Conservation (phyloP, 2,888 invertebrate genomes). For the Shargacucullia verbasci region DNA sequence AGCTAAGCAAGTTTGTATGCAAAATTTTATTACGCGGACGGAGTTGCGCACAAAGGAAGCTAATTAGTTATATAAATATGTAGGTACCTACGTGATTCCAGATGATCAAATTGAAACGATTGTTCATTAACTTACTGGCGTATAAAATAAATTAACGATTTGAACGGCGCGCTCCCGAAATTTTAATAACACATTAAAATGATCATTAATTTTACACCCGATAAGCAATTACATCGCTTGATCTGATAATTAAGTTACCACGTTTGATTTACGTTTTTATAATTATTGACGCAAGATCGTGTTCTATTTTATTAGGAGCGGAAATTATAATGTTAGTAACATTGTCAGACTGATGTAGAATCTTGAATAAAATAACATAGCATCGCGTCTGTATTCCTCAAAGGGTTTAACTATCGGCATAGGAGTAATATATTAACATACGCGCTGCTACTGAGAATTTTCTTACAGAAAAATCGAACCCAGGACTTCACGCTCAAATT, state of each 20-base stretch:
- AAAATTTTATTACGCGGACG: too few species aligned
- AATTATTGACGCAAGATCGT: constrained; percentile 14
- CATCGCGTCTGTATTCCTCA: too few species aligned
- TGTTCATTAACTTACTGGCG: constrained; percentile 32
- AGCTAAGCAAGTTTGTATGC: too few species aligned
- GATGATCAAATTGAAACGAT: constrained; percentile 35
- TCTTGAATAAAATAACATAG: too few species aligned
- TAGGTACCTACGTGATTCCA: constrained; percentile 22
- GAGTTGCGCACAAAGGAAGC: too few species aligned
- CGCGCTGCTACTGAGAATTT: too few species aligned
- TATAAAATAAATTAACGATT: constrained; percentile 53
- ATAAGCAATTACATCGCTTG: constrained; percentile 68
- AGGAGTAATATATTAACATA: too few species aligned
- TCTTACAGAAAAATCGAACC: too few species aligned
- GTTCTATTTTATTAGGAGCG: not conserved
- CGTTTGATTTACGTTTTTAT: constrained; percentile 32
- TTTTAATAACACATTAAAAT: constrained; percentile 62
- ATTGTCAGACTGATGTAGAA: too few species aligned
- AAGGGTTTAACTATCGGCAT: too few species aligned
- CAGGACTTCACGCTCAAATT: too few species aligned
- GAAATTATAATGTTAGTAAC: too few species aligned
- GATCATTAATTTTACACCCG: constrained; percentile 68
- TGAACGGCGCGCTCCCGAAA: constrained; percentile 46
- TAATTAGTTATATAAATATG: constrained; percentile 3
- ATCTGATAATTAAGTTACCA: constrained; percentile 61